A percentile compares a stretch with the other conserved stretches of the same genome.
Conservation (phyloP, 2,113 vertebrate genomes). For the Melanerpes aurifrons region DNA sequence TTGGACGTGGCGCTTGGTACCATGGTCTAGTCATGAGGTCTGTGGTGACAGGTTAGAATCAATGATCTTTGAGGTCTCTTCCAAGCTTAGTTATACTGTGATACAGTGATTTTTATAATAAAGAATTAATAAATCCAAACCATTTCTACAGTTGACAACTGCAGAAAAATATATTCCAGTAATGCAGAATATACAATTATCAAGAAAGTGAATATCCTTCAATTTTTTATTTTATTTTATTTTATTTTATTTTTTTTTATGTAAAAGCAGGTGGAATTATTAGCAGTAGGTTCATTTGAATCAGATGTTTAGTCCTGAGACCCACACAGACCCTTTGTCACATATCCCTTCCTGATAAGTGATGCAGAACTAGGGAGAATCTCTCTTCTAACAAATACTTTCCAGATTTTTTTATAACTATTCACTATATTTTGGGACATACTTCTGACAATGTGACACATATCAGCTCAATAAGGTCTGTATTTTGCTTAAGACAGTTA, state of each 20-base stretch:
- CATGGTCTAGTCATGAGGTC: too few species aligned
- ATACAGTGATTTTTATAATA: background rate
- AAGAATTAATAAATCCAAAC: background rate
- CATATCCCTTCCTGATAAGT: fast-evolving
- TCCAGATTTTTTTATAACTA: background rate
- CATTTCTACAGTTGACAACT: background rate
- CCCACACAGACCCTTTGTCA: background rate
- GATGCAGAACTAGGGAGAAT: background rate
- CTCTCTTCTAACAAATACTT: background rate
- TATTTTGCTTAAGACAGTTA: background rate
- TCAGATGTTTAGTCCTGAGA: background rate
- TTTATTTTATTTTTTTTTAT: too few species aligned
- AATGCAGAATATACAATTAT: background rate
- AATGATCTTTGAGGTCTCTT: too few species aligned
- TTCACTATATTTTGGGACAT: background rate
- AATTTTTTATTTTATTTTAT: too few species aligned
- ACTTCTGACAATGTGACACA: background rate
- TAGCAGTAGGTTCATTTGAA: background rate
- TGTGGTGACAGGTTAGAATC: too few species aligned
- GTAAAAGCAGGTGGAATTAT: background rate
- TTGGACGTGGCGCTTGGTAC: too few species aligned
- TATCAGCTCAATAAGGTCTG: background rate
- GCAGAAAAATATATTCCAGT: background rate
- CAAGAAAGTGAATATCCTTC: background rate
- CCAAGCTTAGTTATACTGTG: too few species aligned